phyloP scores from a whole-genome alignment of 2,113 vertebrate genomes.

The Chaenocephalus aceratus region DNA sequence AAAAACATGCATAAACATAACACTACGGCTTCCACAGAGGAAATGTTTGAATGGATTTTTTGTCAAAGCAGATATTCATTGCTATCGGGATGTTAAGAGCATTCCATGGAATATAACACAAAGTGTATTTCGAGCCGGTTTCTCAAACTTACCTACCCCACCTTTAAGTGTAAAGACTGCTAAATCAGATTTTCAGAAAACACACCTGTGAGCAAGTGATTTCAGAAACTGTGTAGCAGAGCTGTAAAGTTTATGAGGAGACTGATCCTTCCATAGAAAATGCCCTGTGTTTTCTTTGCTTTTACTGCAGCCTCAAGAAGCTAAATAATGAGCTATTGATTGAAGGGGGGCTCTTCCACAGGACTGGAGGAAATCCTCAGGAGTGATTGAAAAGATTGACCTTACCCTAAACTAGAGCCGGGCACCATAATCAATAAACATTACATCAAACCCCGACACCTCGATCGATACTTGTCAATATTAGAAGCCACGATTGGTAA shows the following conservation, averaged over 20 bases:
- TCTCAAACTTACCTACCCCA: no score
- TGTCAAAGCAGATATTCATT: no score
- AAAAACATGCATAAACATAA: no score
- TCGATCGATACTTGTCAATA: constrained; percentile 59
- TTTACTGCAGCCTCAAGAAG: constrained; percentile 42
- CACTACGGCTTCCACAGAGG: no score
- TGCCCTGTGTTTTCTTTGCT: constrained; percentile 54
- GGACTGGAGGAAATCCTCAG: constrained; percentile 62
- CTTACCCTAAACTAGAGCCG: constrained; percentile 63
- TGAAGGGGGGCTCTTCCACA: constrained; percentile 28
- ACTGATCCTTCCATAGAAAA: constrained; percentile 16
- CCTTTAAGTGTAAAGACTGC: background rate
- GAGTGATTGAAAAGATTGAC: constrained; percentile 71
- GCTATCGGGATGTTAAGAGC: no score
- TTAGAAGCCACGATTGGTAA: constrained; percentile 34
- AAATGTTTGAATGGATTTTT: no score
- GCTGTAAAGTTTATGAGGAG: constrained; percentile 43
- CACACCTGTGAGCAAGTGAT: constrained; percentile 14
- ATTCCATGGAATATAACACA: no score
- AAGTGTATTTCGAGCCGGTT: no score
- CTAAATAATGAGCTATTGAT: constrained; percentile 78
- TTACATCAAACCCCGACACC: constrained; percentile 68
- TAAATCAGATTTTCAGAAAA: background rate
- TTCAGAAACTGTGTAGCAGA: background rate
- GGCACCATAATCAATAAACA: constrained; percentile 70